These are phyloP conservation scores for Danaus melanippus DNA, from an alignment of 1,140 invertebrate genomes.

Conservation along the genomic window DNA sequence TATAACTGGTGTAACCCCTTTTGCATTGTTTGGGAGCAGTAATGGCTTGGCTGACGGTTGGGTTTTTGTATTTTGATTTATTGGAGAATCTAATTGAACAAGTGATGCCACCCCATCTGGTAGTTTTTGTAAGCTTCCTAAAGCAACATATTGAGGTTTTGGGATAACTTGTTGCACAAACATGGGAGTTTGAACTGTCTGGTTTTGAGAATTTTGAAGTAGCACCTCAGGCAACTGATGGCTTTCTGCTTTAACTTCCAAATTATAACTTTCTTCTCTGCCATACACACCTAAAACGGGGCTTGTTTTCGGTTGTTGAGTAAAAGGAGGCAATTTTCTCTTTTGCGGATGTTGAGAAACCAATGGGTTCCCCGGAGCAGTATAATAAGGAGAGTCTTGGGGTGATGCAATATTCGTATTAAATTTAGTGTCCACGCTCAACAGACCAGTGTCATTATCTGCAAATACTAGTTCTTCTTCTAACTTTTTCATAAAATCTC, in stretches of 20 bases:
- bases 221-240: constrained; percentile 34
- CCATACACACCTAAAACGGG: constrained; percentile 41
- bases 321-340: constrained; percentile 24
- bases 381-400: constrained; percentile 41
- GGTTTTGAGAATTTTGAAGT: constrained; percentile 32
- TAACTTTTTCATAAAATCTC: constrained; percentile 62
- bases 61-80: constrained; percentile 36
- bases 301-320: constrained; percentile 38
- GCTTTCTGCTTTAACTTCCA: constrained; percentile 30
- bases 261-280: constrained; percentile 45
- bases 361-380: constrained; percentile 47
- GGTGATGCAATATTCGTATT: constrained; percentile 34
- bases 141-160: constrained; percentile 52
- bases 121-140: constrained; percentile 46
- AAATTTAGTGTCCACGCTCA: constrained; percentile 44
- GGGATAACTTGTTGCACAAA: constrained; percentile 60
- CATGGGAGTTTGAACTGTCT: constrained; percentile 43
- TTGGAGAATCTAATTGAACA: constrained; percentile 44
- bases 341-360: constrained; percentile 52
- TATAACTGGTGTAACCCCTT: constrained; percentile 58
- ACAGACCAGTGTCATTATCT: constrained; percentile 40
- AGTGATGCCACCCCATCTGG: constrained; percentile 39
- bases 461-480: constrained; percentile 52
- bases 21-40: constrained; percentile 63
- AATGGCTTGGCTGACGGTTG: constrained; percentile 53